Base-by-base conservation (phyloP, 2,113 vertebrate species). In the Myotis yumanensis region DNA sequence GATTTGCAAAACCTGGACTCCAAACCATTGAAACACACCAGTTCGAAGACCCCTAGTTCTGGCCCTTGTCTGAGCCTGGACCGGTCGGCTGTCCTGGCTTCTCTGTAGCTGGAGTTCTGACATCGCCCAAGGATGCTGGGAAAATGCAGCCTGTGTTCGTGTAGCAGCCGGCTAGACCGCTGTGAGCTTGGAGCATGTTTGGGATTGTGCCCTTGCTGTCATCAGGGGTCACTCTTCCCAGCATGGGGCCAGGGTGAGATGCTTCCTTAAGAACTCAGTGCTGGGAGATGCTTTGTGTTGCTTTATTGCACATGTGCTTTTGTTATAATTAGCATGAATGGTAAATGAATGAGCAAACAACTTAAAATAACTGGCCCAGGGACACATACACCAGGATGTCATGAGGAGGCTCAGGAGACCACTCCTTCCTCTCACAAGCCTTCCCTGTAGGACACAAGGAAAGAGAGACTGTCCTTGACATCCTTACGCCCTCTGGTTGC, bases 341-440 rank as follows among this genome's bases (percentile, higher is more conserved):
- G 59, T 71, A 95, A 94, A 94, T 90, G 81, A 96, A 81, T 52
- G 51, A 96, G 48, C 59, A 90, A 85, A 73, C 43, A 82, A 46
- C 30, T 68, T 48, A 43, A 86, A 92, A 86, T 62, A 71, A 52
- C 35, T 35, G 52, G 40, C 23, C 71, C 5, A 18, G 0, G 22
- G 77, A 51, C 22, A 80, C 16, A 62, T 7, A 68, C 46, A 48
- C 23, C 30, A 46, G 40, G 23, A n/a, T 46, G 18, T 69, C 81
- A 28, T 2, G 40, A 57, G 59, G 43, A 57, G 23, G 23, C 85
- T 86, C 1, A 11, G 22, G 51, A 84, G 57, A 46, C 4, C 54
- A 80, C 28, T 64, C 15, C 30, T 92, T 83, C 23, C 25, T 85
- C 14, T 22, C 46, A 11, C 76, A 89, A 71, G 37, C 37, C 14